Evolutionary conservation across 2,888 invertebrate genomes (phyloP).

Genomic region (Phragmatobia fuliginosa): DNA sequence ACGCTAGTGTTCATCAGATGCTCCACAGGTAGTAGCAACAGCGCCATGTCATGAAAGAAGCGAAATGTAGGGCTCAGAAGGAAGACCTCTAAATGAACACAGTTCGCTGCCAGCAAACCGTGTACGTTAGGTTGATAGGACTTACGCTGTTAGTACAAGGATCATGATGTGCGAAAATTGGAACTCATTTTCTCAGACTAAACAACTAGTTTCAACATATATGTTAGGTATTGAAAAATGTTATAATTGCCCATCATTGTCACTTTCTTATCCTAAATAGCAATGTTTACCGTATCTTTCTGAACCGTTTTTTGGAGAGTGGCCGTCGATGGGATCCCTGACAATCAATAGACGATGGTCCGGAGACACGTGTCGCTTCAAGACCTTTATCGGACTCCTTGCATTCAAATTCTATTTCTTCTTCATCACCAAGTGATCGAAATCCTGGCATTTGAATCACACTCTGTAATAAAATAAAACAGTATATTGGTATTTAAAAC

Average conservation of each 20-base stretch:
- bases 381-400: conserved; percentile 94
- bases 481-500: not conserved
- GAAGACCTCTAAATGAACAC: too few relatives aligned
- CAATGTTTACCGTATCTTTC: conserved; percentile 91
- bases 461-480: conserved; percentile 87
- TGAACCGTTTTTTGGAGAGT: conserved; percentile 92
- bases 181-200: not conserved
- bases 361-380: conserved; percentile 95
- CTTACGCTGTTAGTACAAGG: too few relatives aligned
- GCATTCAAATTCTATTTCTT: conserved; percentile 95
- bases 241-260: conserved; percentile 7
- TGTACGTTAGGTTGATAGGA: too few relatives aligned
- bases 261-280: conserved; percentile 31
- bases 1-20: too few relatives aligned
- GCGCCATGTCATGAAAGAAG: too few relatives aligned
- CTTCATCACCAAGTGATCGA: conserved; percentile 94
- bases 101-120: too few relatives aligned
- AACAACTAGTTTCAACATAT: not conserved
- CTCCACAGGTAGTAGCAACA: too few relatives aligned
- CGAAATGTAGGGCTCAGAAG: too few relatives aligned
- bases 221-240: not conserved
- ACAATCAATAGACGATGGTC: conserved; percentile 92
- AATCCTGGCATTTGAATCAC: conserved; percentile 97
- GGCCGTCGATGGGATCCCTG: conserved; percentile 94
- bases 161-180: not conserved